Evolutionary conservation across 37 sponge, comb jelly and placozoan species (phyloP).

Genomic region (Tethya wilhelma): DNA sequence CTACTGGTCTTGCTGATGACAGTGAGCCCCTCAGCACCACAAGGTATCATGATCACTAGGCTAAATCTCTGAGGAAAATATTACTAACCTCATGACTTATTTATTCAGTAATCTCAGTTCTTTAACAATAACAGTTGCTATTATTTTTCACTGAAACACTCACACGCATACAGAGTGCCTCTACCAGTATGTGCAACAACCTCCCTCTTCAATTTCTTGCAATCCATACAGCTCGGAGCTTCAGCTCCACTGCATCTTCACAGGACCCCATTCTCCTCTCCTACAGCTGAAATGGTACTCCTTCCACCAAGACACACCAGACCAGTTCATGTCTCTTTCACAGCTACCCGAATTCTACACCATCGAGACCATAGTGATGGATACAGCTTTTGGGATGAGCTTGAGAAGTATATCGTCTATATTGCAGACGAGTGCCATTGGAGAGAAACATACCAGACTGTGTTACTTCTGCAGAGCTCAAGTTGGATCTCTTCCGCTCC

Average conservation of each 20-base stretch:
- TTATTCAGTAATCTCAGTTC: too few relatives aligned
- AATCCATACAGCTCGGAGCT: constrained; percentile 28
- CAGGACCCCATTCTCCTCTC: constrained; percentile 8
- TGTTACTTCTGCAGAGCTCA: constrained; percentile 28
- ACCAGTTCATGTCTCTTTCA: too few relatives aligned
- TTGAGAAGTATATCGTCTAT: constrained; percentile 5
- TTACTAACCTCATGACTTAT: too few relatives aligned
- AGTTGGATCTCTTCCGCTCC: background rate
- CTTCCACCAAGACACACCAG: too few relatives aligned
- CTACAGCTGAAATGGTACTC: constrained; percentile 14
- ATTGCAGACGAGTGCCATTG: constrained; percentile 3
- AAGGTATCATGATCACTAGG: too few relatives aligned
- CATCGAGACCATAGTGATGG: background rate
- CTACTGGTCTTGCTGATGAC: too few relatives aligned
- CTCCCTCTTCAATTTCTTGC: constrained; percentile 1
- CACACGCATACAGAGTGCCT: too few relatives aligned
- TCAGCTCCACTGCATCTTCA: constrained; percentile 14
- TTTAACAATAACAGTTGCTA: too few relatives aligned
- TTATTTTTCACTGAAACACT: too few relatives aligned
- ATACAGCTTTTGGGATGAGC: background rate
- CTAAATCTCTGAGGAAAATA: too few relatives aligned
- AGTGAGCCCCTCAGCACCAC: too few relatives aligned
- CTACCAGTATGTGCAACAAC: constrained; percentile 26
- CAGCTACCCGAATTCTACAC: background rate
- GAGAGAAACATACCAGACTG: background rate